These are phyloP conservation scores for Drosophila auraria DNA, from an alignment of 1,140 invertebrate genomes.

Conservation along the genomic window DNA sequence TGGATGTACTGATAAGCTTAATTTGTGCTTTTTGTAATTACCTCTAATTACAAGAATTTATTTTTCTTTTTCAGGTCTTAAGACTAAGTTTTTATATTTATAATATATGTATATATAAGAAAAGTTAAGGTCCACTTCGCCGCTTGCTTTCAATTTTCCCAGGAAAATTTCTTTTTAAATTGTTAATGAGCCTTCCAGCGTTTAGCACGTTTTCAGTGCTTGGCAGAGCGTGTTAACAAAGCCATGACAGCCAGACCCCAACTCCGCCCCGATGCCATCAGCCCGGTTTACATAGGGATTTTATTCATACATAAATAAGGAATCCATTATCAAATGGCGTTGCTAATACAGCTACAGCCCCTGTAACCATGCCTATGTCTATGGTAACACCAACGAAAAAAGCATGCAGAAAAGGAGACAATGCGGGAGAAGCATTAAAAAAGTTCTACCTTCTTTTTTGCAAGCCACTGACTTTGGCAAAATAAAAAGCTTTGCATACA, in stretches of 20 bases:
- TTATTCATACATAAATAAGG: conserved; percentile 71
- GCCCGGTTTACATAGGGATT: conserved; percentile 34
- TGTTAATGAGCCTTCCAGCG: conserved; percentile 69
- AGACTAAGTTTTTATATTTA: background rate
- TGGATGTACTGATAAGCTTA: background rate
- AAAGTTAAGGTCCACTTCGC: conserved; percentile 3
- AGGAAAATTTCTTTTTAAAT: conserved; percentile 60
- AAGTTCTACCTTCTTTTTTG: conserved; percentile 57
- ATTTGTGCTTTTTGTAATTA: background rate
- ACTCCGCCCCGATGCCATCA: conserved; percentile 23
- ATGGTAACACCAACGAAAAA: conserved; percentile 35
- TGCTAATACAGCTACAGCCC: conserved; percentile 50
- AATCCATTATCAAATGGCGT: conserved; percentile 78
- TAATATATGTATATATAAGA: background rate
- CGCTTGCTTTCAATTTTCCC: conserved; percentile 38
- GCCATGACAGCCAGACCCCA: conserved; percentile 30
- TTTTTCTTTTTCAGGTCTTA: background rate
- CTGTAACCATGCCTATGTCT: conserved; percentile 50
- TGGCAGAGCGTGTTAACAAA: conserved; percentile 64
- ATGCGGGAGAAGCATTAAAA: conserved; percentile 44
- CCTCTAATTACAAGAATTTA: background rate
- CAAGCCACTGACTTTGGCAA: conserved; percentile 59
- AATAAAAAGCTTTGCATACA: conserved; percentile 12
- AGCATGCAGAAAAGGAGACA: conserved; percentile 38
- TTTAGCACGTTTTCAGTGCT: conserved; percentile 76